Percentiles rank a stretch among this genome's conserved stretches.
Conservation (phyloP, 2,888 invertebrate genomes). For the Artemia sp. region DNA sequence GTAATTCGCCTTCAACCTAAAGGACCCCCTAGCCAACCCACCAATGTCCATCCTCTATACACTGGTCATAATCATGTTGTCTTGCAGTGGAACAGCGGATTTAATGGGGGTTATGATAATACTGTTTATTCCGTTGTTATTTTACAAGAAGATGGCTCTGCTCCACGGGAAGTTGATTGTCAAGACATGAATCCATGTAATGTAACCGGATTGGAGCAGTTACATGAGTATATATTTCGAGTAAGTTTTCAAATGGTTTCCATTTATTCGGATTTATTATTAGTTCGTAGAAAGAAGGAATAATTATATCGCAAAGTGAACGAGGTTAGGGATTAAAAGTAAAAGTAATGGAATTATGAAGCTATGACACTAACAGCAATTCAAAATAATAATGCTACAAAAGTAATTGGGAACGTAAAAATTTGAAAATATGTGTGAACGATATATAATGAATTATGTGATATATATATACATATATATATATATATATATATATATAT, state of each 20-base stretch:
- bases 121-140: slow-evolving; percentile 76
- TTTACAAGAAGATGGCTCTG: slow-evolving; percentile 46
- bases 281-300: no score
- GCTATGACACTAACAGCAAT: no score
- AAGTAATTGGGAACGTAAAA: no score
- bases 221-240: slow-evolving; percentile 69
- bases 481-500: no score
- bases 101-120: slow-evolving; percentile 68
- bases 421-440: no score
- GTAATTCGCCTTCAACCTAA: slow-evolving; percentile 60
- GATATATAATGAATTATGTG: no score
- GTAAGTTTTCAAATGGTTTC: slow-evolving; percentile 34
- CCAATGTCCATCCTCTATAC: slow-evolving; percentile 49
- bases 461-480: no score
- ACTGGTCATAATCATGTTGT: slow-evolving; percentile 62
- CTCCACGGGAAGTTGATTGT: slow-evolving; percentile 55
- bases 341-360: no score
- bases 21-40: slow-evolving; percentile 69
- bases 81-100: slow-evolving; percentile 70
- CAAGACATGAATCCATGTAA: slow-evolving; percentile 71
- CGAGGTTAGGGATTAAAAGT: no score
- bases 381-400: no score
- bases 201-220: slow-evolving; percentile 64
- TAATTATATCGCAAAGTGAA: no score
- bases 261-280: no score